Base-by-base conservation (phyloP, 2,113 vertebrate species). In the Paramormyrops kingsleyae region DNA sequence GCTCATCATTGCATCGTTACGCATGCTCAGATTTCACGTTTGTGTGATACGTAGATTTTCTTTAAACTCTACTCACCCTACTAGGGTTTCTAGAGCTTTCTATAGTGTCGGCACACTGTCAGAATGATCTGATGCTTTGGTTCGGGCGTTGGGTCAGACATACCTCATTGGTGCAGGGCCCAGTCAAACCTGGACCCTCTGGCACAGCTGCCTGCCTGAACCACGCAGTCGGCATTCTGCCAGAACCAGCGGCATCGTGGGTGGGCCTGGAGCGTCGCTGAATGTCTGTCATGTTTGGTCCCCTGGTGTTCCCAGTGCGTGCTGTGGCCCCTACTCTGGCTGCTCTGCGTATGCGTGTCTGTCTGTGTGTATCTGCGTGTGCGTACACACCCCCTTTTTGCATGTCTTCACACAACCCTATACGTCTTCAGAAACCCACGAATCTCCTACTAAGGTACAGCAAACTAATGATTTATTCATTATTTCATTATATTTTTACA, bases 271-370 rank as follows among this genome's bases (percentile, higher is more conserved):
- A 80, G 35, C 21, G 3, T 35, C 12, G 19, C 27, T 31, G 13
- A 12, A 31, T 87, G 49, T 47, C 10, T 87, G 49, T 53, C 49
- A 39, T 27, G 15, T 53, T 53, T 47, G 44, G 21, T 31, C 46
- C 21, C 44, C 84, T 12, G 83, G 27, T 87, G 85, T 87, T 12
- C 31, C 85, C 17, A 4, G 44, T 13, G 56, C 44, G 52, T 70
- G 86, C 74, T 10, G 56, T 88, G 88, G 89, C 91, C 31, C 89
- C 50, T 88, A 31, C 31, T 62, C 88, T 90, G 66, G 89, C 90
- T 93, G 91, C 83, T 92, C 91, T 93, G 92, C 6, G 44, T 46
- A 89, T 93, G 92, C 94, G 93, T 94, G 91, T 91, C 88, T 90
- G 1, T 59, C 77, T 84, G 62, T 90, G 35, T 85, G 84, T 89